phyloP scores from a whole-genome alignment of 2,888 invertebrate species.

The Tinea trinotella region DNA sequence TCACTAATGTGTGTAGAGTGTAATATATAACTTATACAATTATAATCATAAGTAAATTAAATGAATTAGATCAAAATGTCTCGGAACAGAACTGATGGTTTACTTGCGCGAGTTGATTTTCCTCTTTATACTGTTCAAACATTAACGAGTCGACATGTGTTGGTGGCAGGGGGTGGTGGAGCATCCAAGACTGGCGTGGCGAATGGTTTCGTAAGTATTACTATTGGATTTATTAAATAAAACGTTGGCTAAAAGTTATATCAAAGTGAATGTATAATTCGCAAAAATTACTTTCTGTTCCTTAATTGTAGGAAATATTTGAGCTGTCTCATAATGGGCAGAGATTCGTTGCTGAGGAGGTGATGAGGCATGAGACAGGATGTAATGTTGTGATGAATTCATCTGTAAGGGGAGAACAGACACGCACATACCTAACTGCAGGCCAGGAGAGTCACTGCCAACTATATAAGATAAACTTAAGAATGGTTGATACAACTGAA shows the following conservation, averaged over 20 bases:
- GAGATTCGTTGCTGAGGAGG: constrained; percentile 88
- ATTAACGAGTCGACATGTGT: constrained; percentile 91
- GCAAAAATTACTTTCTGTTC: constrained; percentile 1
- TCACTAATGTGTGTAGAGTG: constrained; percentile 28
- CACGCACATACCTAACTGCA: constrained; percentile 85
- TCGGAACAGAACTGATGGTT: constrained; percentile 75
- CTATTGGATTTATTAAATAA: neutral
- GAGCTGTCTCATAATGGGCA: constrained; percentile 89
- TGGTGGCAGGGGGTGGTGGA: constrained; percentile 98
- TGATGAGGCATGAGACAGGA: constrained; percentile 91
- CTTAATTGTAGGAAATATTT: constrained; percentile 86
- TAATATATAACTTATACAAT: constrained; percentile 21
- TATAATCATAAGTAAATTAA: constrained; percentile 30
- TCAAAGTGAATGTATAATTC: neutral
- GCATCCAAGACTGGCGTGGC: constrained; percentile 96
- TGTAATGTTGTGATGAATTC: constrained; percentile 94
- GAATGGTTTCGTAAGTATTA: constrained; percentile 92
- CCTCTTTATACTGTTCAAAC: constrained; percentile 93
- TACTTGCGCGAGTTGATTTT: constrained; percentile 91
- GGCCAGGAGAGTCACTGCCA: constrained; percentile 95
- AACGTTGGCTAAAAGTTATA: neutral
- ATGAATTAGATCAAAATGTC: constrained; percentile 55
- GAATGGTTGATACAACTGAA: constrained; percentile 69
- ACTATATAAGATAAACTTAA: constrained; percentile 80
- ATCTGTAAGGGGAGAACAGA: constrained; percentile 79